These are phyloP conservation scores for Gisinianus flammeolus DNA, from an alignment of 2,888 invertebrate species.

Conservation along the genomic window DNA sequence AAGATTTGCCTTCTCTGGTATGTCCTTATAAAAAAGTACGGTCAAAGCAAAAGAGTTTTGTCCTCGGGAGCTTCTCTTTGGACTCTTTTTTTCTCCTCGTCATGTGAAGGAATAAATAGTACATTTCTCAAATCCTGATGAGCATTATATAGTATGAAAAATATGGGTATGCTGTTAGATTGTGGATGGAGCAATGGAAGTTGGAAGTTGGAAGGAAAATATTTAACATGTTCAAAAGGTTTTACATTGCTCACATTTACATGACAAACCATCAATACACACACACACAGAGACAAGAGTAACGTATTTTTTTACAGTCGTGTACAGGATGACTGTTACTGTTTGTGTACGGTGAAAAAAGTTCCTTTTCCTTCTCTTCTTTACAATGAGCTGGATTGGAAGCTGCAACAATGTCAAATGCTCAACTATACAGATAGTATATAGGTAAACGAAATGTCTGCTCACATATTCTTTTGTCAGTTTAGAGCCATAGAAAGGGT, in stretches of 20 bases:
- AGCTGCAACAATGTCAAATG: conserved; percentile 29
- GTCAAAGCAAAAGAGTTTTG: no score
- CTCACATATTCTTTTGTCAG: conserved; percentile 30
- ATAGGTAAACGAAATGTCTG: conserved; percentile 27
- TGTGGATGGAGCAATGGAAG: no score
- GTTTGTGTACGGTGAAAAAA: neutral
- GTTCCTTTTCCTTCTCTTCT: neutral
- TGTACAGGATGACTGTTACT: neutral
- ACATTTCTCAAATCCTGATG: no score
- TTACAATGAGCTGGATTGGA: neutral
- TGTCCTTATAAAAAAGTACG: no score
- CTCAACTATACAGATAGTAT: conserved; percentile 13
- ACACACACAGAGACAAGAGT: no score
- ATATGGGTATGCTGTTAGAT: neutral
- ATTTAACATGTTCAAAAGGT: conserved; percentile 36
- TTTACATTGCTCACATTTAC: conserved; percentile 17
- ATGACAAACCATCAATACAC: conserved; percentile 28
- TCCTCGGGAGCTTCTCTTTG: no score
- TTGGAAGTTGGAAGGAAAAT: conserved; percentile 29
- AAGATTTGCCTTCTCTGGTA: no score
- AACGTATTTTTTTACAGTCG: conserved; percentile 11
- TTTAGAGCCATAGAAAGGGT: conserved; percentile 23
- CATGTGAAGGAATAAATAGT: no score
- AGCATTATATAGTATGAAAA: neutral
- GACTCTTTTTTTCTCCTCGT: no score